phyloP scores from a whole-genome alignment of 2,113 vertebrate species.

The Excalfactoria chinensis region DNA sequence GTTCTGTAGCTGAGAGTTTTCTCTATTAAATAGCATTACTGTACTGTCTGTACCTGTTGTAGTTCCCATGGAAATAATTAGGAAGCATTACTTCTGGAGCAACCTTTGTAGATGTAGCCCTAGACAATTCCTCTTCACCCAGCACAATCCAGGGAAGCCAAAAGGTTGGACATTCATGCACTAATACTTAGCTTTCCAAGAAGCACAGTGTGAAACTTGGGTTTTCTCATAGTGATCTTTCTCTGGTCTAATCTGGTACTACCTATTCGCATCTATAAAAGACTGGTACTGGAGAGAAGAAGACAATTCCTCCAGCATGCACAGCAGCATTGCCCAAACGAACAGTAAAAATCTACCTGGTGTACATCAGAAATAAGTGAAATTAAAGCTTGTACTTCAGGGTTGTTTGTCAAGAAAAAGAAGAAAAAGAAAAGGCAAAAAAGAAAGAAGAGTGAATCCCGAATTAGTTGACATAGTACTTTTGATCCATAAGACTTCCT shows the following conservation, averaged over 20 bases:
- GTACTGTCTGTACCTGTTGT: too few species aligned
- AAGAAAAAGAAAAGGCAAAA: background rate
- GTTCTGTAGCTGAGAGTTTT: too few species aligned
- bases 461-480: background rate
- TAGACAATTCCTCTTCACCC: too few species aligned
- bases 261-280: background rate
- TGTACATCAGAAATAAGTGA: background rate
- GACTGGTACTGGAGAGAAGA: background rate
- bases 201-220: background rate
- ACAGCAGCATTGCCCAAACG: background rate
- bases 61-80: too few species aligned
- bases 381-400: background rate
- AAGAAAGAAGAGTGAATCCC: background rate
- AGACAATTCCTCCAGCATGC: background rate
- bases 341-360: background rate
- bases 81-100: too few species aligned
- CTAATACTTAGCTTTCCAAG: background rate
- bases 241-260: background rate
- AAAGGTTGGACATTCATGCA: background rate
- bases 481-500: background rate
- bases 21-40: too few species aligned
- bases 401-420: background rate
- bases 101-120: too few species aligned
- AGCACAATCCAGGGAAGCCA: too few species aligned
- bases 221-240: background rate